Percentiles rank a stretch among this genome's conserved stretches.
These are phyloP conservation scores for Barypeithes pellucidus DNA, from an alignment of 2,888 invertebrate genomes.

Conservation along the genomic window DNA sequence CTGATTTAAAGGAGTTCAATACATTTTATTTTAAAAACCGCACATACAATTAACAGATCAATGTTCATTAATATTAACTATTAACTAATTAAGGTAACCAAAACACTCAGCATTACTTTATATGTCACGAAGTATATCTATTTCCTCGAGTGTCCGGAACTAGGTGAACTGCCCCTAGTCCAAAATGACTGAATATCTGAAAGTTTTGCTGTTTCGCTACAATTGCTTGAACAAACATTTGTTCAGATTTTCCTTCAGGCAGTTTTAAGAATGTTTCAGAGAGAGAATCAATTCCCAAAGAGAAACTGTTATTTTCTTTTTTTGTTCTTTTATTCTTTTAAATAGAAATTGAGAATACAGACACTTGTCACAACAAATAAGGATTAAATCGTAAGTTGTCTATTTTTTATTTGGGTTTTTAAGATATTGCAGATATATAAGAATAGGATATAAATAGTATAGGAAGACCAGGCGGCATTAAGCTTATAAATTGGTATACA, in stretches of 20 bases:
- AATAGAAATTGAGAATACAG: constrained; percentile 28
- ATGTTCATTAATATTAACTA: no score
- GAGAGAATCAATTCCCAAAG: constrained; percentile 35
- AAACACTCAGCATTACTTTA: no score
- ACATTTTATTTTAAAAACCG: no score
- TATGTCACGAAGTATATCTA: no score
- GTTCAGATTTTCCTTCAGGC: constrained; percentile 57
- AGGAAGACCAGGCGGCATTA: no score
- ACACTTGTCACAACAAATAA: constrained; percentile 26
- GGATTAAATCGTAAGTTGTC: constrained; percentile 1
- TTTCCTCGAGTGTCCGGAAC: no score
- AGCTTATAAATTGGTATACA: no score
- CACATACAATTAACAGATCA: no score
- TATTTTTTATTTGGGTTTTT: neutral
- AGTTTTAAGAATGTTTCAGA: constrained; percentile 52
- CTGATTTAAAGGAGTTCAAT: no score
- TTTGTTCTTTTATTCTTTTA: constrained; percentile 25
- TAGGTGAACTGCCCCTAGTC: neutral
- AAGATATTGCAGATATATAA: no score
- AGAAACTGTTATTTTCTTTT: constrained; percentile 33
- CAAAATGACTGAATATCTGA: constrained; percentile 28
- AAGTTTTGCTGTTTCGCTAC: constrained; percentile 55
- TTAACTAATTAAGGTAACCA: no score
- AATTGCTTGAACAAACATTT: constrained; percentile 59
- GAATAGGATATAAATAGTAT: no score